A percentile compares a stretch with the other conserved stretches of the same genome.
Evolutionary conservation across 2,888 invertebrate genomes (phyloP).

Genomic region (Drosophila fulvimacula): DNA sequence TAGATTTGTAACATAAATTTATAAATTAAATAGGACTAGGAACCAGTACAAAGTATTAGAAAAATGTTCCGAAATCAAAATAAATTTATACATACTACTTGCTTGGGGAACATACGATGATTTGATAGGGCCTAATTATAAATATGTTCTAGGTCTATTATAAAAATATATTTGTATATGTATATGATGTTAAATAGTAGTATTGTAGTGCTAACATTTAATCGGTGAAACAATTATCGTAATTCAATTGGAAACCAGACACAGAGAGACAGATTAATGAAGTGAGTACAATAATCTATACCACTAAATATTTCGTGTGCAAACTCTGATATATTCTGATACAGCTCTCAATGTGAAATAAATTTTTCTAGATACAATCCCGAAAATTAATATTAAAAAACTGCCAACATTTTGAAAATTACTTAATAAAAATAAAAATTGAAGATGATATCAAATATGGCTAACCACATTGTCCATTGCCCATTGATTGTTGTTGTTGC

Average conservation of each 20-base stretch:
- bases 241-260: slow-evolving; percentile 21
- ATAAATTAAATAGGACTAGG: slow-evolving; percentile 74
- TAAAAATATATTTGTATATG: slow-evolving; percentile 17
- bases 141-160: slow-evolving; percentile 22
- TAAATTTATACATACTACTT: slow-evolving; percentile 11
- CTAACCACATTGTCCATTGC: slow-evolving; percentile 43
- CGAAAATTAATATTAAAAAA: slow-evolving; percentile 24
- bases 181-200: slow-evolving; percentile 12
- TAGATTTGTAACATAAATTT: slow-evolving; percentile 38
- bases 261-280: not conserved
- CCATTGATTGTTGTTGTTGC: slow-evolving; percentile 33
- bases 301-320: slow-evolving; percentile 21
- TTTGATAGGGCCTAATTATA: slow-evolving; percentile 20
- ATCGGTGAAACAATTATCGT: slow-evolving; percentile 35
- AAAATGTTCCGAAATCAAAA: slow-evolving; percentile 42
- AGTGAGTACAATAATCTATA: slow-evolving; percentile 9
- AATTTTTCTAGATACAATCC: slow-evolving; percentile 15
- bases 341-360: slow-evolving; percentile 15
- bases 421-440: slow-evolving; percentile 24
- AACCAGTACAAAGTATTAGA: slow-evolving; percentile 70
- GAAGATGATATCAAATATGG: slow-evolving; percentile 19
- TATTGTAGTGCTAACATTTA: slow-evolving; percentile 25
- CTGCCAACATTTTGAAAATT: slow-evolving; percentile 29
- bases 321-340: slow-evolving; percentile 29
- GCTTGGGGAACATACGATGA: slow-evolving; percentile 22